Evolutionary conservation across 2,888 invertebrate species (phyloP), one percentile per base, ranked within the genome.

Genomic region (Hyles lineata): DNA sequence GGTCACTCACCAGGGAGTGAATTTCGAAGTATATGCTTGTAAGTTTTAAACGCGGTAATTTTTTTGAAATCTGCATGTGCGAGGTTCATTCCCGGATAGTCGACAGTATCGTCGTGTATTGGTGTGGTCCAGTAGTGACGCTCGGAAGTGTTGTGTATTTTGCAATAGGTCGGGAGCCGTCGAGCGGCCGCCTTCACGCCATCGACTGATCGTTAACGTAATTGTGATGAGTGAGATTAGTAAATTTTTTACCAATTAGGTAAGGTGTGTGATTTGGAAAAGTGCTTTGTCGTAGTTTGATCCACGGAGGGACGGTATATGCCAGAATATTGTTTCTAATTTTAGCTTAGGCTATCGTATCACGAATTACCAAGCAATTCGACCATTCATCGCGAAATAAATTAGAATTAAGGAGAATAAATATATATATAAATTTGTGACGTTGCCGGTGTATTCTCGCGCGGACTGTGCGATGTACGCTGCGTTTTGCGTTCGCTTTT

Each of bases 361-460:
- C 82, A 91, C 92, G 93, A 92, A 94, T 94, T 92, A 93, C 94
- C 89, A 92, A 92, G 92, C 91, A 92, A 93, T 93, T 92, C 91
- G 92, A 92, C 83, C 94, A 94, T 94, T 94, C 94, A 94, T 94
- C 94, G 94, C 94, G 94, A 94, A 94, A 94, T 94, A 94, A 83
- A 83, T 89, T 92, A 91, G 92, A 81, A 79, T 88, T 91, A 92
- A 89, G 88, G 78, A 89, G 82, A 89, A 88, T 90, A 91, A 90
- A 92, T 67, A 78, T 83, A 80, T 91, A 90, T 92, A 89, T 90
- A 87, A 89, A 89, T 91, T 89, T 89, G 87, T 85, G 83, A 85
- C 76, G 78, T 80, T 85, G 89, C 76, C 85, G 89, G 83, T 87
- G 83, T 88, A 85, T 87, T 81, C 85, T 85, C 89, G 78, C 78